Base-by-base conservation (phyloP, 2,797 vertebrate species). In the Sebastes kiyomatsui region DNA sequence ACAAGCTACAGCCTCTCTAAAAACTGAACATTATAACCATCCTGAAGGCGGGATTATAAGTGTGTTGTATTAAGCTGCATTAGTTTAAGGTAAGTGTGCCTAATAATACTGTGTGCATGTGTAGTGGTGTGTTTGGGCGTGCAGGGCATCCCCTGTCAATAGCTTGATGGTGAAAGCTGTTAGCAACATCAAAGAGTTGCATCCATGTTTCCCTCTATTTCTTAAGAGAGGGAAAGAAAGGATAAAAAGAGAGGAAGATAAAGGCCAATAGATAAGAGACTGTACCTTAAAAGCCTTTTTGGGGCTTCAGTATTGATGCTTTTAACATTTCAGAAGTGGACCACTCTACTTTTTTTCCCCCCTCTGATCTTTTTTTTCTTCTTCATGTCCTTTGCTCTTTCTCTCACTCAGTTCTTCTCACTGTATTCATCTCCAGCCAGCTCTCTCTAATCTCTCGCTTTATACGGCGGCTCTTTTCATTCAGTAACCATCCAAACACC, bases 231-330 rank as follows among this genome's bases (percentile, higher is more conserved):
- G 52, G 73, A 75, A 75, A 75, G 23, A 55, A 58, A 46, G 55
- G 67, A 69, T 77, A 35, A 32, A 73, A 79, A 77, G 46, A 76
- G 38, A 67, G 52, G n/a, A 9, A 77, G 80, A 81, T 72, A 80
- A 88, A 89, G 81, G 78, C 75, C 52, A 67, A 74, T 30, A 66
- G 88, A 91, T 82, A 65, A 91, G 83, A 87, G 83, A 78, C 75
- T 69, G 78, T 60, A 75, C 81, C 69, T 85, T 88, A 86, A 91
- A 90, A 93, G 82, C 82, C 66, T 78, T 90, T 90, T 86, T 67
- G 65, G 59, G 71, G 62, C 59, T 69, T 81, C 67, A 10, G 38
- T 85, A 91, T 90, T 73, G 87, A 90, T 90, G 90, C 90, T 91
- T 90, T 92, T 90, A 90, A 71, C 80, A 59, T 75, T 80, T 46